These are phyloP conservation scores for Ligdia adustata DNA, from an alignment of 2,888 invertebrate species.

Conservation along the genomic window DNA sequence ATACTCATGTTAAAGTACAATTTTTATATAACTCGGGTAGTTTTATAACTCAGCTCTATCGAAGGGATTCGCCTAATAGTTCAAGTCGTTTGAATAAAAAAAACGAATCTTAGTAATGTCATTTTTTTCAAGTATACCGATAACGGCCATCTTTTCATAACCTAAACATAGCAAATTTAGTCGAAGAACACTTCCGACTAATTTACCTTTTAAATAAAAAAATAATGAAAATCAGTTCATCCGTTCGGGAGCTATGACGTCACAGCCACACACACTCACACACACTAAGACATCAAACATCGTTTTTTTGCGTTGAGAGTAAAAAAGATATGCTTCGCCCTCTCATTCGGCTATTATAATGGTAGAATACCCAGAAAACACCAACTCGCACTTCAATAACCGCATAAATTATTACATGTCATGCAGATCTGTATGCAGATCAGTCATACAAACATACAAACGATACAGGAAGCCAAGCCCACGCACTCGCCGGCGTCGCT, in stretches of 20 bases:
- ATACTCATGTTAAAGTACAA: conserved; percentile 37
- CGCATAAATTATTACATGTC: conserved; percentile 17
- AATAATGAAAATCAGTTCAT: not conserved
- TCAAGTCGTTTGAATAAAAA: conserved; percentile 38
- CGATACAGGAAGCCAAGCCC: conserved; percentile 31
- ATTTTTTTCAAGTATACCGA: no score
- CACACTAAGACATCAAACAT: no score
- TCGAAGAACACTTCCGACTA: no score
- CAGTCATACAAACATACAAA: not conserved
- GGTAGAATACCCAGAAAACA: conserved; percentile 14
- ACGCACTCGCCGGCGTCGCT: conserved; percentile 44
- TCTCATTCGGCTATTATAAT: no score
- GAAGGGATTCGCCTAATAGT: conserved; percentile 49
- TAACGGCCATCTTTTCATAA: no score
- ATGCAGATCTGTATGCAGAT: conserved; percentile 17
- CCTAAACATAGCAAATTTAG: no score
- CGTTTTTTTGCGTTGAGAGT: no score
- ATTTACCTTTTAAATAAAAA: no score
- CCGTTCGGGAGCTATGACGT: no score
- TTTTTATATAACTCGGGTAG: conserved; percentile 44
- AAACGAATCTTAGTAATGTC: no score
- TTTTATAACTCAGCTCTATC: conserved; percentile 42
- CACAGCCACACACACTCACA: no score
- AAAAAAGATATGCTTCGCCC: no score
- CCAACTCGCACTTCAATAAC: conserved; percentile 10